Conservation (phyloP, 2,113 vertebrate species). For the Myrmophylax atrothorax region DNA sequence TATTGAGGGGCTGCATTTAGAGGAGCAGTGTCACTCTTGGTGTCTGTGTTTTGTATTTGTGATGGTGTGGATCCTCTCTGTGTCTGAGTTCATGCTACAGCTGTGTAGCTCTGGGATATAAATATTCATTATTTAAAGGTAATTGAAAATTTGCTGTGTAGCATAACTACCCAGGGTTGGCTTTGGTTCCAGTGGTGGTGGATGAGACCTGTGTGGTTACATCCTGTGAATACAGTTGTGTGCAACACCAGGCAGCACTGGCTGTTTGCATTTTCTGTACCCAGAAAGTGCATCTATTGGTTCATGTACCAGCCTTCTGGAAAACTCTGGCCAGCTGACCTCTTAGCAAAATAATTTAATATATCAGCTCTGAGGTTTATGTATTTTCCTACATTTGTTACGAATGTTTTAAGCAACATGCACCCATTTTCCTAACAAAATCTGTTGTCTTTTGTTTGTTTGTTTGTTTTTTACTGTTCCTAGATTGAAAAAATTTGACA, state of each 20-base stretch:
- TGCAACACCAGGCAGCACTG: background rate
- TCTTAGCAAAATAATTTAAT: background rate
- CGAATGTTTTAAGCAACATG: background rate
- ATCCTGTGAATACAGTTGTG: fast-evolving
- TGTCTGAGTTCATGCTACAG: background rate
- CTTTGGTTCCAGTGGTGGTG: background rate
- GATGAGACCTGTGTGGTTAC: background rate
- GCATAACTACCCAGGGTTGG: background rate
- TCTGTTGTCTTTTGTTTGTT: background rate
- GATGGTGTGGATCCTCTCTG: background rate
- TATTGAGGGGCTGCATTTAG: background rate
- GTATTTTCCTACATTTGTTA: background rate
- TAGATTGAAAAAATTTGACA: background rate
- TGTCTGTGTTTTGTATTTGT: background rate
- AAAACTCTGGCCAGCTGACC: background rate
- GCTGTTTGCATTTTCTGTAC: background rate
- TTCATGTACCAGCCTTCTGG: background rate
- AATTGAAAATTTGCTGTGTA: background rate
- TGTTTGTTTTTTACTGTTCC: background rate
- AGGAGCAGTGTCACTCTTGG: background rate
- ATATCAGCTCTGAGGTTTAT: background rate
- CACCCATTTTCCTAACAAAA: background rate
- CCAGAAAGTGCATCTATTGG: background rate
- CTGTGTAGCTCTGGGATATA: background rate
- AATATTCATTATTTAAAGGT: background rate